Conservation (phyloP, 2,797 vertebrate species). For the Synanceia verrucosa region DNA sequence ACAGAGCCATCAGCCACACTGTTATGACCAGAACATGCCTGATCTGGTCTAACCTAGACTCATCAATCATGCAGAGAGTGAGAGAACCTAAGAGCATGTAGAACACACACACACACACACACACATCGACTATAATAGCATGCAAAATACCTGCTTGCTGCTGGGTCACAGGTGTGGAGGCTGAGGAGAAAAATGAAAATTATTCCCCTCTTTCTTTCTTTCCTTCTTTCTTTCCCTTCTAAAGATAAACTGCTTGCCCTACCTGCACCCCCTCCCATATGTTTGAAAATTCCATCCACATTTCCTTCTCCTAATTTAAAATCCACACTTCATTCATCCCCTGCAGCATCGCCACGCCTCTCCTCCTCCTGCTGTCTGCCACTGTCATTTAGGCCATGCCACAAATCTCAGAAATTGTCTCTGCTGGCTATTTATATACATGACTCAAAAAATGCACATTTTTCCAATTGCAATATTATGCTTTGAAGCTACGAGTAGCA, state of each 20-base stretch:
- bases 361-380: conserved; percentile 68
- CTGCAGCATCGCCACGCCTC: conserved; percentile 56
- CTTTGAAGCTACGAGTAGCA: conserved; percentile 73
- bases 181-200: conserved; percentile 68
- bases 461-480: conserved; percentile 81
- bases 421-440: conserved; percentile 79
- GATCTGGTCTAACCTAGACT: conserved; percentile 70
- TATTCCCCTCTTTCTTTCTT: conserved; percentile 46
- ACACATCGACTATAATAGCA: conserved; percentile 13
- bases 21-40: conserved; percentile 80
- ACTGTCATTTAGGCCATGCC: conserved; percentile 78
- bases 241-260: conserved; percentile 60
- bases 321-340: conserved; percentile 64
- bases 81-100: conserved; percentile 48
- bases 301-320: conserved; percentile 77
- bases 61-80: conserved; percentile 76
- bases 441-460: conserved; percentile 79
- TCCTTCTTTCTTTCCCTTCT: conserved; percentile 44
- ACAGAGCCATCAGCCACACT: conserved; percentile 64
- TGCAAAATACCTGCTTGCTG: conserved; percentile 56
- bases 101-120: conserved; percentile 20
- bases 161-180: conserved; percentile 80
- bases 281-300: conserved; percentile 76
- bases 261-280: conserved; percentile 33
- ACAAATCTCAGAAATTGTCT: conserved; percentile 76